Evolutionary conservation across 2,888 invertebrate genomes (phyloP), one percentile per base, ranked within the genome.

Genomic region (Maniola hyperantus): DNA sequence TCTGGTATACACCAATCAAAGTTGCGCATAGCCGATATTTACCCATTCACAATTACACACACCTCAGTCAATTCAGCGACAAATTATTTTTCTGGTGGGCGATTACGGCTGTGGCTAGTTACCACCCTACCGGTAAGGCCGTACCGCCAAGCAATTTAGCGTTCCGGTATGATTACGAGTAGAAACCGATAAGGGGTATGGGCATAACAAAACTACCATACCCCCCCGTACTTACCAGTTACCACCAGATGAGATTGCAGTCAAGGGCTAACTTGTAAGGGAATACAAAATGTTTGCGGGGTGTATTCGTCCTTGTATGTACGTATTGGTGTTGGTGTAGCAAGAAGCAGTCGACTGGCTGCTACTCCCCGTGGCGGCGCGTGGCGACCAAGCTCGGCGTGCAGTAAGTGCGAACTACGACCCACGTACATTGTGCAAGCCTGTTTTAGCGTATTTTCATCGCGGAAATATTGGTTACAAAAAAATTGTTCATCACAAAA

Each of bases 371-470:
- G 93, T 97, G 97, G 97, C 96, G 97, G 86, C 96, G 97, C 93
- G 97, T 97, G 91, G 97, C 97, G 91, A 97, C 96, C 93, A 97
- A 97, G 93, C 96, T 97, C 88, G 97, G 97, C 95, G 97, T 97
- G 93, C 97, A 97, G 97, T 97, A 97, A 97, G 97, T 97, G 69
- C 71, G 64, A 55, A 48, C 54, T 63, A 54, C 65, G 59, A 64
- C 64, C 67, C 58, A 62, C 67, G 68, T 61, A 61, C 39, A 61
- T 61, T 39, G 57, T 20, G 39, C 65, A 57, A 8, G 39, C 48
- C 42, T 55, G 42, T 67, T 65, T 68, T 65, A 51, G 66, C 72
- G 66, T 64, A 71, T 72, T 72, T 71, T 71, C 65, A 72, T 72
- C 70, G 71, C 64, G 64, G 67, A 20, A 20, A n/a, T 10, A 33